Base-by-base conservation (phyloP, 2,888 invertebrate species). In the Helleia helle region DNA sequence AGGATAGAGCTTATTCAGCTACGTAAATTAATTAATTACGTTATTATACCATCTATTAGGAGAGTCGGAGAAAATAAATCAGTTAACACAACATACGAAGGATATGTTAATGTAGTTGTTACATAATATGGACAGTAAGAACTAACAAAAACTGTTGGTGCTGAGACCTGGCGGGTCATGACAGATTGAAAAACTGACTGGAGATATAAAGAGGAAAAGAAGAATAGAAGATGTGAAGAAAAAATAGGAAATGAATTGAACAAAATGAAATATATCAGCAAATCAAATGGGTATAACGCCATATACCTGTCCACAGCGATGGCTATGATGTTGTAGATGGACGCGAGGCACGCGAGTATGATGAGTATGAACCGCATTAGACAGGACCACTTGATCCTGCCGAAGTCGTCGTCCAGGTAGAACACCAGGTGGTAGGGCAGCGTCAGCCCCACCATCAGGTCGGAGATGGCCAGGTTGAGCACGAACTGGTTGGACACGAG, bases 381-480 rank as follows among this genome's bases (percentile, higher is more conserved):
- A 56, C 93, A 93, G 13, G 89, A 87, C 59, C 77, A 81, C 53
- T 89, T 87, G 50, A 87, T 81, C 34, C 74, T 71, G 25, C 89
- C 90, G 54, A 93, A 84, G 43, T 86, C 79, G 4, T 81, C 79
- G 54, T 87, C 81, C 49, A 91, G 66, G 70, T 92, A 92, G 73
- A 94, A 93, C 34, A 90, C 88, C 58, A 92, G 86, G 65, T 93
- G 93, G 71, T 92, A 94, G 11, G 93, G 93, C 54, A 93, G 72
- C 22, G 91, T 90, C 25, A 93, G 71, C 3, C 93, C 93, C 41
- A 94, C 93, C 71, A 93, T 85, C 36, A 93, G 85, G 73, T 94
- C 94, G 14, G 93, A 92, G 48, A 93, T 83, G 17, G 93, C 94
- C 56, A 94, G 74, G 67, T 92, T 93, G 46, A 93, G 86, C 49